These are phyloP conservation scores for Bicyclus anynana DNA, from an alignment of 1,140 invertebrate species.

Conservation along the genomic window DNA sequence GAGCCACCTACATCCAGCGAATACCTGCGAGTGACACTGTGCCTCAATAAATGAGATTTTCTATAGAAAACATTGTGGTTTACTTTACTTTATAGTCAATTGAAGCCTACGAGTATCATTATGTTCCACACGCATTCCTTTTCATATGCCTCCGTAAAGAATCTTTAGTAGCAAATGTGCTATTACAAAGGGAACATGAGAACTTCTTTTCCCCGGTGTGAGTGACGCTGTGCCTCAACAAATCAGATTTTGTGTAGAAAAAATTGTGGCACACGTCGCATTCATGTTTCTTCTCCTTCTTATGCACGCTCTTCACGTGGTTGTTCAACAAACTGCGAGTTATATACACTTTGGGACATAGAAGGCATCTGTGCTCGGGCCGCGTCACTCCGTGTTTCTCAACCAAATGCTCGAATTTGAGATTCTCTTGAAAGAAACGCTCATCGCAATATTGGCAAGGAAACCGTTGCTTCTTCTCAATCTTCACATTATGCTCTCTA, in stretches of 20 bases:
- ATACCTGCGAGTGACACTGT: too few relatives aligned
- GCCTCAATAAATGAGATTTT: too few relatives aligned
- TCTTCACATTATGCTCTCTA: slow-evolving; percentile 36
- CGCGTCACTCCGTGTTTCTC: slow-evolving; percentile 51
- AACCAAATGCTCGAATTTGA: slow-evolving; percentile 49
- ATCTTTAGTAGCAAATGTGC: slow-evolving; percentile 51
- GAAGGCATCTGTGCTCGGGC: slow-evolving; percentile 47
- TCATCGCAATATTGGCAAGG: slow-evolving; percentile 55
- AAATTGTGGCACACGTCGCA: slow-evolving; percentile 57
- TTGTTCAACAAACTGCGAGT: slow-evolving; percentile 57
- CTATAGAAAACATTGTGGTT: too few relatives aligned
- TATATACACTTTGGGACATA: slow-evolving; percentile 54
- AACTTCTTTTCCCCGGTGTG: slow-evolving; percentile 61
- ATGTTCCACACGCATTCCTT: slow-evolving; percentile 36
- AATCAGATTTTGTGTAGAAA: slow-evolving; percentile 58
- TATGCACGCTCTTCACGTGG: slow-evolving; percentile 56
- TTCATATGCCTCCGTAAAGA: slow-evolving; percentile 56
- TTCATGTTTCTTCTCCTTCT: slow-evolving; percentile 56
- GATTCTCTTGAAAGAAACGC: slow-evolving; percentile 56
- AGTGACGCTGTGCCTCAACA: slow-evolving; percentile 48
- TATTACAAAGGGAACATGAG: slow-evolving; percentile 44
- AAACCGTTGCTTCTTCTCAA: slow-evolving; percentile 48
- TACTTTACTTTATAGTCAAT: neutral
- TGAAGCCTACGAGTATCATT: neutral
- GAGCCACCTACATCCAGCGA: too few relatives aligned